Evolutionary conservation across 2,113 vertebrate genomes (phyloP), one percentile per base, ranked within the genome.

Genomic region (Spilogale gracilis): DNA sequence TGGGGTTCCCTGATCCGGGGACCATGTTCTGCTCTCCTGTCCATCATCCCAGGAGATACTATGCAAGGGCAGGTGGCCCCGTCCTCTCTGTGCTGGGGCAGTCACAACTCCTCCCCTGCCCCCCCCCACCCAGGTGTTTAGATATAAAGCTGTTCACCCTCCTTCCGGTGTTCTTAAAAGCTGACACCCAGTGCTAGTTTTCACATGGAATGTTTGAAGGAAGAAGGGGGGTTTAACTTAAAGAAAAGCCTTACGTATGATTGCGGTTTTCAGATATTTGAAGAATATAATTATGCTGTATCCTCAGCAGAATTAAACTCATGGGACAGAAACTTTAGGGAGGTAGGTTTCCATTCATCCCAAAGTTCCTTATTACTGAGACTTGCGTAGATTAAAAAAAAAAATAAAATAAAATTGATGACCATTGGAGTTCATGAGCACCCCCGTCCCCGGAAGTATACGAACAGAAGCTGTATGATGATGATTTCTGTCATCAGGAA

Each of bases 291-390:
- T 78, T 94, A 30, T n/a, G 17, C 45, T 78, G 14, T 71, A 12
- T 92, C 52, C 73, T 92, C 65, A 69, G 74, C 43, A 89, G 32
- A 74, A 60, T 9, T 73, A 58, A 96, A 83, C n/a, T 79, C 78
- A 6, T 17, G 63, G 61, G 27, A 13, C 5, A 13, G n/a, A 88
- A 91, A 79, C 11, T 84, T 43, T 2, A 13, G 74, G 54, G 30
- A 78, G 27, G 60, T 38, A 38, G 54, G 20, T 78, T 87, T 58
- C 32, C 65, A 1, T 56, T 30, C 20, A 3, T 27, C 27, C 18
- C 21, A 48, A 16, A 69, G 20, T 74, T 85, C 43, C 43, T 89
- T 52, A 21, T 76, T 63, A 17, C 48, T 21, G 71, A 43, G 81
- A 73, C 38, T 43, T 58, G 43, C 30, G 18, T 79, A 21, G 6